Base-by-base conservation (phyloP, 2,797 vertebrate species). In the Siniperca undulata region DNA sequence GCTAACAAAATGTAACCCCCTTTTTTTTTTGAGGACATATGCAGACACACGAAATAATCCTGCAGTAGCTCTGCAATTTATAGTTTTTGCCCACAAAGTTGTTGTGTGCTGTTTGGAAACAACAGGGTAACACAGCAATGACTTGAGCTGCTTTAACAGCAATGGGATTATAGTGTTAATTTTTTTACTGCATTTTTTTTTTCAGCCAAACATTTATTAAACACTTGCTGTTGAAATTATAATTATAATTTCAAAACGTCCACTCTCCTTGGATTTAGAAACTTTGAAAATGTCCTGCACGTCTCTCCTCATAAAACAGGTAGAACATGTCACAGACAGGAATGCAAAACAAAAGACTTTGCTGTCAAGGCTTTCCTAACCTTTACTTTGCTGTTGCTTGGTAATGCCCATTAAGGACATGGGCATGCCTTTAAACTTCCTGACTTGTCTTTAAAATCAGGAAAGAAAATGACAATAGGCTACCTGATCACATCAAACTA, bases 271-370 rank as follows among this genome's bases (percentile, higher is more conserved):
- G 30, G 2, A 24, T 66, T 65, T n/a, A 24, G 5, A 11, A n/a
- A 17, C 1, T 50, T 70, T 36, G 16, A 9, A 19, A 52, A 20
- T 53, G 4, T 60, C 10, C 12, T 74, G 68, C 22, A 38, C 46
- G 27, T 55, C 17, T 60, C 24, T 22, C 67, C 58, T 78, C 22
- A 71, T 77, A 50, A 66, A 89, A 86, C 86, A 68, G 36, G 84
- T 83, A n/a, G 12, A 82, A 72, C 87, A 67, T 70, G 73, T 71
- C 58, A 44, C 55, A 70, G 48, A 68, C 59, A 75, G 73, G 86
- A 92, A 84, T 80, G 72, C 70, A 69, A 64, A 68, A 88, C 85
- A 86, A 83, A 76, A 65, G 60, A 24, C n/a, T 76, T 38, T 13
- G n/a, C 64, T 62, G 67, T 75, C 40, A 65, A 64, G 72, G 38